Evolutionary conservation across 1,140 invertebrate species (phyloP), one percentile per base, ranked within the genome.

Genomic region (Acromyrmex charruanus): DNA sequence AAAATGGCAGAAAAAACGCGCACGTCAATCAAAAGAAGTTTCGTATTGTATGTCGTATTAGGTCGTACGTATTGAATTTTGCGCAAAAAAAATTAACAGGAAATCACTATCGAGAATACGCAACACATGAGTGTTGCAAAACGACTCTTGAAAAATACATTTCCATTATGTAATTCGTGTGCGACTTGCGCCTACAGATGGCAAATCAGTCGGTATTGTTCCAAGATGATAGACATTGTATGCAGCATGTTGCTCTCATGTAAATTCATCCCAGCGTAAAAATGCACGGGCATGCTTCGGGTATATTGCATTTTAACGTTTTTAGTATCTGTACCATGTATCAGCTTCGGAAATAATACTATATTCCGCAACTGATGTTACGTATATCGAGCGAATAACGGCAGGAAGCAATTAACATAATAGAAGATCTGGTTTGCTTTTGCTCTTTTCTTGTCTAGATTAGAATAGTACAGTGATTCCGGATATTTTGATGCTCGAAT

Each of bases 391-490:
- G 77, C 71, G 63, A 86, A 74, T 86, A 89, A 86, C 58, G 63
- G 51, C 63, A 59, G 53, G 53, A 89, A 79, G 49, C 18, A 53
- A 55, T 75, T 55, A 51, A 77, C 75, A 84, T 90, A 84, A 84
- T 87, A 68, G 75, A 63, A 72, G 59, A 7, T 25, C 55, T 6
- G 25, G 12, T 79, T 86, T 39, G 65, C 65, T 89, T 69, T 87
- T 89, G 81, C 79, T 89, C 85, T 80, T 66, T 77, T 80, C 65
- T n/a, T 58, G 89, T 39, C 74, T 87, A 85, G 77, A 66, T 90
- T 72, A 71, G 21, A 59, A 35, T 25, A 14, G 21, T n/a, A 5
- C 69, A 71, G 14, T 21, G 51, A 59, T 59, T 44, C 49, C 35
- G n/a, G 28, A 59, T 55, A n/a, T 35, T 25, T 1, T n/a, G 16